These are phyloP conservation scores for Heliconius hermathena DNA, from an alignment of 1,140 invertebrate genomes.

Conservation along the genomic window DNA sequence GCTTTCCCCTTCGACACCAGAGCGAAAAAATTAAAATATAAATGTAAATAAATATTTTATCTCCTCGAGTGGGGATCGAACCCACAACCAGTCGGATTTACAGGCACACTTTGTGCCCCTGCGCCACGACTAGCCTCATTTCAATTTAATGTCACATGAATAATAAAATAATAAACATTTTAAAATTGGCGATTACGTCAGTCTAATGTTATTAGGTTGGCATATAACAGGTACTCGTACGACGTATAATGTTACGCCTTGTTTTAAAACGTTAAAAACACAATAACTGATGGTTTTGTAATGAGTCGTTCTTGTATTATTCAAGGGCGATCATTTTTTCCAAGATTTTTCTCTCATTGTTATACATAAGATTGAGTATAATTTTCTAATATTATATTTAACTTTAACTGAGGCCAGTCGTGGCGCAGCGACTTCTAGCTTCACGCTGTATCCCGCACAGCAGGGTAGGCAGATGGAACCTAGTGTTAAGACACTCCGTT, in stretches of 20 bases:
- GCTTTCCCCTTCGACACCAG: too few relatives aligned
- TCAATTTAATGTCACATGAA: neutral
- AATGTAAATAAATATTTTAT: too few relatives aligned
- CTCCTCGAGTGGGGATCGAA: too few relatives aligned
- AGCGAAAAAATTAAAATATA: too few relatives aligned
- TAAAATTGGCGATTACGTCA: neutral
- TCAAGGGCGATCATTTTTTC: neutral
- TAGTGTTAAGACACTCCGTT: too few relatives aligned
- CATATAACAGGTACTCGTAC: neutral
- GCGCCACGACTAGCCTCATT: too few relatives aligned
- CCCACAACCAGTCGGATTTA: too few relatives aligned
- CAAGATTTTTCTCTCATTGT: neutral
- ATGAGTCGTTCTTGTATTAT: neutral
- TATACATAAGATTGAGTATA: neutral
- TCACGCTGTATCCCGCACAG: too few relatives aligned
- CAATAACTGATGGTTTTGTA: neutral
- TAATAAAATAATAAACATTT: neutral
- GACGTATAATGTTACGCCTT: neutral
- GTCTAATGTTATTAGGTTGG: neutral
- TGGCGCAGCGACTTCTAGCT: too few relatives aligned
- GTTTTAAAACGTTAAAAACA: conserved; percentile 7
- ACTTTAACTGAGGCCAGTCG: neutral
- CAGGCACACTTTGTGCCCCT: too few relatives aligned
- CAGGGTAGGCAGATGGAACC: too few relatives aligned
- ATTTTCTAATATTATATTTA: neutral